Base-by-base conservation (phyloP, 2,797 vertebrate species). In the Xenops minutus region DNA sequence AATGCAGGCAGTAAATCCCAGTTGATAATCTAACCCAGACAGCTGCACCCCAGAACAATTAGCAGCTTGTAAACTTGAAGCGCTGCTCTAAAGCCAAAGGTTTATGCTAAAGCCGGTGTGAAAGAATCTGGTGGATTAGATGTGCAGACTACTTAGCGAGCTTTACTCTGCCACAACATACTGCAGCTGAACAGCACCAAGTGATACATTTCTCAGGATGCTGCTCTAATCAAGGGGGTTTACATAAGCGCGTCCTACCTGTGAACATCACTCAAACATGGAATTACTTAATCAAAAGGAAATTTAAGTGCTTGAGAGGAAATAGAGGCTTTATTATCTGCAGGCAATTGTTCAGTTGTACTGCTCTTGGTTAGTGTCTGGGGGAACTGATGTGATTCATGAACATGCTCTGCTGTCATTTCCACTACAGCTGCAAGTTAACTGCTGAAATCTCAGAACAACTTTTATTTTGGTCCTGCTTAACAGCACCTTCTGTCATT, bases 201-300 rank as follows among this genome's bases (percentile, higher is more conserved):
- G 51, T 56, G 46, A 74, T 74, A 52, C 66, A 85, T 56, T 88
- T 66, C 75, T 78, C 75, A 62, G 61, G 34, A 85, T 66, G 75
- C 43, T 81, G 56, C 26, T 86, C n/a, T 84, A 93, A 95, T 86
- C 79, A 92, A 63, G n/a, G 3, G 32, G 61, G 66, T 72, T 94
- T 90, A 86, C 51, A 75, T 37, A 78, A 91, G 32, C 5, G 0
- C 43, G 43, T 72, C 66, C 69, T 92, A 84, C 69, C 73, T 48
- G 36, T 19, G 6, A 93, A 81, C 81, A 55, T 73, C 82, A 86
- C 26, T 85, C 85, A 90, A 88, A 96, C 73, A 55, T 21, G n/a
- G 69, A 91, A 91, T 89, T 95, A 83, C 63, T 94, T 93, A 93
- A 96, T 90, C 88, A 88, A 94, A 90, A 81, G 39, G 43, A 92